These are phyloP conservation scores for Masnerella sp. DNA, from an alignment of 2,888 invertebrate species.

Conservation along the genomic window DNA sequence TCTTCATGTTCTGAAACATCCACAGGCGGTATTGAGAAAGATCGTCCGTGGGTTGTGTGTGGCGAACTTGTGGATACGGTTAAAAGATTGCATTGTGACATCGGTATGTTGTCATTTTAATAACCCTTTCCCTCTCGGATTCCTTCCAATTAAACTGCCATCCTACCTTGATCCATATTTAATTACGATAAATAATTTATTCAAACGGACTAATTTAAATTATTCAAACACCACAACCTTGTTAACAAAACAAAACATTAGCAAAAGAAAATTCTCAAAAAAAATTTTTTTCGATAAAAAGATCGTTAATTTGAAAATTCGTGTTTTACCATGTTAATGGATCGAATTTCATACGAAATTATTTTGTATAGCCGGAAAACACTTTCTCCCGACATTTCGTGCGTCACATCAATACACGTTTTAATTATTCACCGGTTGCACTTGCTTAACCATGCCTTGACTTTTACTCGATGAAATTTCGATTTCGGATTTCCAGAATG, in stretches of 20 bases:
- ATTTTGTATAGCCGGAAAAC: slow-evolving; percentile 39
- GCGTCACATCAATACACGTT: slow-evolving; percentile 42
- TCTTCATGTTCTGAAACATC: slow-evolving; percentile 43
- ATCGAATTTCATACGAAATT: slow-evolving; percentile 18
- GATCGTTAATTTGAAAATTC: too few relatives aligned
- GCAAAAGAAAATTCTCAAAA: too few relatives aligned
- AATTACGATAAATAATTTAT: slow-evolving; percentile 30
- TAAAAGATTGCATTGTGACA: slow-evolving; percentile 55
- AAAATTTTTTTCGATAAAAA: too few relatives aligned
- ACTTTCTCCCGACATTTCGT: slow-evolving; percentile 37
- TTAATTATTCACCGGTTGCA: slow-evolving; percentile 54
- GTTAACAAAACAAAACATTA: too few relatives aligned
- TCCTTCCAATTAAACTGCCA: slow-evolving; percentile 44
- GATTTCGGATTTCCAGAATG: slow-evolving; percentile 16
- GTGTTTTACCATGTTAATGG: slow-evolving; percentile 1
- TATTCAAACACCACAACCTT: too few relatives aligned
- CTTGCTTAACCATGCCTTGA: slow-evolving; percentile 36
- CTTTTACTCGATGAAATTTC: slow-evolving; percentile 49
- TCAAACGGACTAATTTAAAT: too few relatives aligned
- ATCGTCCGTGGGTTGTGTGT: slow-evolving; percentile 34
- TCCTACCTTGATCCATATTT: slow-evolving; percentile 32
- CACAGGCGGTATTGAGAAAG: slow-evolving; percentile 47
- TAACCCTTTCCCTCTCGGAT: slow-evolving; percentile 36
- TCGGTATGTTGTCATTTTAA: slow-evolving; percentile 56
- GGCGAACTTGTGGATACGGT: slow-evolving; percentile 26